Conservation (phyloP, 2,888 invertebrate genomes). For the Eupithecia subfuscata region DNA sequence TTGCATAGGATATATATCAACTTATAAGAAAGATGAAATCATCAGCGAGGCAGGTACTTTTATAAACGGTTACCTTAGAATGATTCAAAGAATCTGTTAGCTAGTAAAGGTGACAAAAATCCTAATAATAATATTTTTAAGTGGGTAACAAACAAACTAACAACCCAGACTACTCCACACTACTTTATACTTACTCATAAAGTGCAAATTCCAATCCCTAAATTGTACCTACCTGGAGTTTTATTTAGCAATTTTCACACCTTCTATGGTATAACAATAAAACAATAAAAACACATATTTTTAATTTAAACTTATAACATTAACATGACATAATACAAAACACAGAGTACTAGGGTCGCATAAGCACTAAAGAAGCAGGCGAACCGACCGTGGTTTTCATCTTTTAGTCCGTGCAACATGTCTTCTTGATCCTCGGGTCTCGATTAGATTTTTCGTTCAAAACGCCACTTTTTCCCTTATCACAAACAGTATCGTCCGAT, state of each 20-base stretch:
- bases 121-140: neutral
- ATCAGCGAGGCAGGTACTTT: neutral
- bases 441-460: slow-evolving; percentile 21
- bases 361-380: slow-evolving; percentile 38
- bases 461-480: slow-evolving; percentile 4
- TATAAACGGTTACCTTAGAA: neutral
- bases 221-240: neutral
- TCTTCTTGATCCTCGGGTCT: slow-evolving; percentile 56
- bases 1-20: neutral
- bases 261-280: slow-evolving; percentile 42
- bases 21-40: neutral
- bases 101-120: neutral
- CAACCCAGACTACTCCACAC: neutral
- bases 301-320: slow-evolving; percentile 35
- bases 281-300: slow-evolving; percentile 48
- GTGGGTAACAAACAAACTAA: neutral
- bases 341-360: slow-evolving; percentile 57
- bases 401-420: slow-evolving; percentile 48
- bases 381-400: slow-evolving; percentile 15
- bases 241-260: neutral
- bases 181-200: neutral
- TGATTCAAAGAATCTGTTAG: neutral
- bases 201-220: neutral
- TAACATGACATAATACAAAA: slow-evolving; percentile 42
- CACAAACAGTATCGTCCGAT: slow-evolving; percentile 11